Evolutionary conservation across 2,888 invertebrate genomes (phyloP), one percentile per base, ranked within the genome.

Genomic region (Parochlus steinenii): DNA sequence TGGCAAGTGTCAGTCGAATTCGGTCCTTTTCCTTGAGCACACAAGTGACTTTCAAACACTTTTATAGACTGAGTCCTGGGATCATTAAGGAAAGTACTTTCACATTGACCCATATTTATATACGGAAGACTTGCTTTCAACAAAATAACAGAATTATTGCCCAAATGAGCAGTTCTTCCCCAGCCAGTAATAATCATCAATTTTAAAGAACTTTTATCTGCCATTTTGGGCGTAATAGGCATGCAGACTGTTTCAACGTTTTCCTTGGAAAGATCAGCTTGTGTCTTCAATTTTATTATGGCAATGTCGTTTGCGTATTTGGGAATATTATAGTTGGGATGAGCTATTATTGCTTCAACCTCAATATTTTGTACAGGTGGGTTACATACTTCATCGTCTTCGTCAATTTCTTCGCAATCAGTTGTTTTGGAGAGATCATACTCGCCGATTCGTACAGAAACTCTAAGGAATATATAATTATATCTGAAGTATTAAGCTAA

Each of bases 401-500:
- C 17, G 25, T 30, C 25, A 16, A 12, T 7, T 16, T 10, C 8
- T 19, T 30, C 39, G 46, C 64, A 47, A 46, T 54, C 45, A 7
- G 22, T 38, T 25, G 39, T 42, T 4, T 47, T 48, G 34, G 34
- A 44, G 35, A 51, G 43, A 42, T 53, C 49, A 40, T 67, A 61
- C 37, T 69, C 69, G 2, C 68, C 68, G 12, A 68, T 47, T 29
- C 68, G 52, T 7, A 65, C 62, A 6, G 62, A 61, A 25, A 50
- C 44, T n/a, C n/a, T n/a, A n/a, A n/a, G n/a, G n/a, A n/a, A n/a
- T n/a, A n/a, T n/a, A n/a, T n/a, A n/a, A n/a, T n/a, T n/a, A n/a
- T n/a, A n/a, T n/a, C n/a, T n/a, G n/a, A n/a, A n/a, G n/a, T n/a
- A n/a, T n/a, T n/a, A n/a, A n/a, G n/a, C n/a, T n/a, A n/a, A n/a